Evolutionary conservation across 2,113 vertebrate genomes (phyloP), one percentile per base, ranked within the genome.

Genomic region (Podilymbus podiceps): DNA sequence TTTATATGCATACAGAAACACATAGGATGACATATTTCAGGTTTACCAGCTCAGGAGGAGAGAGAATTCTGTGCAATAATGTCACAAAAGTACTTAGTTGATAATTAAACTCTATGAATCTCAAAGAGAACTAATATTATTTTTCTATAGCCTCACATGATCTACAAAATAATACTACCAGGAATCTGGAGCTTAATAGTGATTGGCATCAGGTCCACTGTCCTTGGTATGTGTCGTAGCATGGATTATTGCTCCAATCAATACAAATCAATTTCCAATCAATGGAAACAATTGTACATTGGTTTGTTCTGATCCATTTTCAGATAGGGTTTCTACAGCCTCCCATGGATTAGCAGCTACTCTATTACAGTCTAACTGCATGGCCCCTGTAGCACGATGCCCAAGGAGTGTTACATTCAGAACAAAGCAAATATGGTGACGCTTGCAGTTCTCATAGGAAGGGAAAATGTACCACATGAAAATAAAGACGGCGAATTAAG

Each of bases 301-400:
- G 66, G 58, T 76, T 91, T 92, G 55, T 76, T 85, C 74, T 90
- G 73, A 80, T 75, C 63, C 77, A 55, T 86, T 94, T 90, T 56
- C 86, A 90, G 75, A 95, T 46, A 71, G 35, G 9, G 71, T 78
- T 88, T 88, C 78, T 75, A 17, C 49, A 85, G 42, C 40, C 50
- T 85, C 85, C 85, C 53, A 44, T 64, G 64, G 93, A 77, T 95
- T 90, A 94, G 86, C 95, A 95, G 84, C 81, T 89, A 77, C 58
- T 86, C 91, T 90, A 15, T 84, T 92, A 69, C 60, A 67, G 33
- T 5, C 49, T 90, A 91, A 93, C 81, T 92, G 56, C 52, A n/a
- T 30, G 44, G 55, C 50, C 46, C 44, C 79, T 4, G 11, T 1
- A 59, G 63, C 76, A 71, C 2, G 24, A 89, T 4, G 3, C 44